Conservation (phyloP, 2,888 invertebrate species). For the Caenorhabditis imperialis region DNA sequence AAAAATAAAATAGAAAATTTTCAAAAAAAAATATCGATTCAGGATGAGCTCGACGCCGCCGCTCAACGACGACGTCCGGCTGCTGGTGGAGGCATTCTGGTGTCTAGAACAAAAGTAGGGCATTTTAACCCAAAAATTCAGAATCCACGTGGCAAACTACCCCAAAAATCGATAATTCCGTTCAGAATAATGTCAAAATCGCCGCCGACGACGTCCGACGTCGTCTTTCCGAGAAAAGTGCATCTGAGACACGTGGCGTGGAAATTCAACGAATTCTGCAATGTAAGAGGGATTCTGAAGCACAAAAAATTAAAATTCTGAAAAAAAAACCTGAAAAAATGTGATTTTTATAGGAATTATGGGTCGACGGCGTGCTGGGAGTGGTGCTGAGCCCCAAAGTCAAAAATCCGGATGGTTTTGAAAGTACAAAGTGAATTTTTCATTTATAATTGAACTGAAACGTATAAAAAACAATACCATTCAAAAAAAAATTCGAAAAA, state of each 20-base stretch:
- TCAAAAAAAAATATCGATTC: too few species aligned
- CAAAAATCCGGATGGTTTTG: not conserved
- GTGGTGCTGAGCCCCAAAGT: not conserved
- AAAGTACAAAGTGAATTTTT: constrained; percentile 12
- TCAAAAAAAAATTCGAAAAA: too few species aligned
- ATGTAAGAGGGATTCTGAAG: constrained; percentile 9
- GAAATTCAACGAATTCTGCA: constrained; percentile 25
- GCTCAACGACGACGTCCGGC: too few species aligned
- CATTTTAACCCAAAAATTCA: too few species aligned
- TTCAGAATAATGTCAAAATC: not conserved
- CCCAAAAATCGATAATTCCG: too few species aligned
- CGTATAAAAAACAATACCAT: too few species aligned
- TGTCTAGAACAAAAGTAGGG: too few species aligned
- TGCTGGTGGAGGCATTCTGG: too few species aligned
- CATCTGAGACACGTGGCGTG: constrained; percentile 37
- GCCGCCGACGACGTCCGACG: not conserved
- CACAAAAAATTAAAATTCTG: not conserved
- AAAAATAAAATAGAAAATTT: too few species aligned
- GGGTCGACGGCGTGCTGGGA: constrained; percentile 28
- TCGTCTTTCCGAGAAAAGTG: not conserved
- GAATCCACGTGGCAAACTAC: too few species aligned
- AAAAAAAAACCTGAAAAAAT: constrained; percentile 1
- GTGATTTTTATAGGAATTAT: constrained; percentile 3
- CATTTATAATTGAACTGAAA: too few species aligned
- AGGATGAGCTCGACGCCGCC: too few species aligned